Evolutionary conservation across 1,140 invertebrate genomes (phyloP), one percentile per base, ranked within the genome.

Genomic region (Tetramorium parvispinum): DNA sequence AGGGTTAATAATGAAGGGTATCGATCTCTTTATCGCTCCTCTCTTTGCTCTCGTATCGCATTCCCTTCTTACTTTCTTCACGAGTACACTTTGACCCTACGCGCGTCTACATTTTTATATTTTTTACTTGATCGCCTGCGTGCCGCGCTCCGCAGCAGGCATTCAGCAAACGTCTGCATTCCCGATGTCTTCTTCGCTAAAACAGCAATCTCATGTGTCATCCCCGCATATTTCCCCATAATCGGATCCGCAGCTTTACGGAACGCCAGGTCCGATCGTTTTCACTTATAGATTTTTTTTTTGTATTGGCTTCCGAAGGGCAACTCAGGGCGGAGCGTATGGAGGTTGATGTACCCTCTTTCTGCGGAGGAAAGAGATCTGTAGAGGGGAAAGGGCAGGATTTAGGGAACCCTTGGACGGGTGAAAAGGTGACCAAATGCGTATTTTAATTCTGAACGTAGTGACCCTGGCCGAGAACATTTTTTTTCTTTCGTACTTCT

Each of bases 381-480:
- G 32, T 78, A 46, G 18, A 49, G 59, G 55, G 32, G 32, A 32
- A 32, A 32, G 32, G 32, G 3, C 3, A 32, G 32, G 3, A 32
- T 32, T 3, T 32, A 32, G 32, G 32, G 32, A 32, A 32, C 32
- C 32, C 53, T 43, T 65, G 85, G 55, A 49, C 70, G 71, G 68
- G 78, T 59, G 78, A 49, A 53, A 61, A 85, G 75, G 68, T 79
- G 88, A 53, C 77, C 77, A 49, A 65, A 91, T 89, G 85, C 92
- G 93, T 92, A 93, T 93, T 91, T 93, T 94, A 94, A 94, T 94
- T 94, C 94, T 91, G 88, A 89, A 92, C 93, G 94, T 92, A 94
- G 92, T 92, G 88, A 82, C 78, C 91, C 83, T 78, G 83, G 89
- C 85, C 51, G 18, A 1, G n/a, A 55, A 27, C 61, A 88, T 88